A percentile compares a stretch with the other conserved stretches of the same genome.
These are phyloP conservation scores for Pachyramphus minor DNA, from an alignment of 2,113 vertebrate genomes.

Conservation along the genomic window DNA sequence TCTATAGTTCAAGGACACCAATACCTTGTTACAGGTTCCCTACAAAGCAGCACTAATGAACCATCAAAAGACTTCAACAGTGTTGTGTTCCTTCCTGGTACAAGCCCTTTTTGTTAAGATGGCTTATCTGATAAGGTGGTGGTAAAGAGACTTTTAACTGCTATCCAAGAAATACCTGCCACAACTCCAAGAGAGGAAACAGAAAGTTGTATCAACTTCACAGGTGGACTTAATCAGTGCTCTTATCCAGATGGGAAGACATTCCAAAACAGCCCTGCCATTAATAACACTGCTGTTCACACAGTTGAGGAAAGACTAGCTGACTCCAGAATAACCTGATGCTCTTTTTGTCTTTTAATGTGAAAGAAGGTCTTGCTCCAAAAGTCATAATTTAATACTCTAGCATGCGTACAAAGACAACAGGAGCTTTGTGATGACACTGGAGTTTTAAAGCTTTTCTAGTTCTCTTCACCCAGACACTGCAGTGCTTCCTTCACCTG, in stretches of 20 bases:
- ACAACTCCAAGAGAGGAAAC: neutral
- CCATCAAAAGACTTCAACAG: neutral
- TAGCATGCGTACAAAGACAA: neutral
- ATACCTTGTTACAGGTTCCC: neutral
- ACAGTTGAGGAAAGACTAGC: neutral
- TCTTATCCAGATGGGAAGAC: neutral
- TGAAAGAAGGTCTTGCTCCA: neutral
- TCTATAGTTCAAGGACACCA: neutral
- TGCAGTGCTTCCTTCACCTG: neutral
- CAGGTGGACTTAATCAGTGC: fast-evolving
- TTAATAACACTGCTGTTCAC: neutral
- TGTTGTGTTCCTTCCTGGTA: neutral
- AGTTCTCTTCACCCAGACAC: neutral
- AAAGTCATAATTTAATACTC: neutral
- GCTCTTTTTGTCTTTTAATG: neutral
- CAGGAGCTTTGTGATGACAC: neutral
- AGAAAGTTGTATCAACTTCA: neutral
- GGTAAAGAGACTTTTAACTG: neutral
- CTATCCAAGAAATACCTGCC: neutral
- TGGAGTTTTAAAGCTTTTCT: neutral
- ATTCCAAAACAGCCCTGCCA: neutral
- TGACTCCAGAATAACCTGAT: neutral
- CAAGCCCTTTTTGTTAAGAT: neutral
- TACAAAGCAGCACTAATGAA: neutral
- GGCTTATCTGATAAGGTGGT: neutral